Evolutionary conservation across 1,140 invertebrate genomes (phyloP).

Genomic region (Rhynchophorus ferrugineus): DNA sequence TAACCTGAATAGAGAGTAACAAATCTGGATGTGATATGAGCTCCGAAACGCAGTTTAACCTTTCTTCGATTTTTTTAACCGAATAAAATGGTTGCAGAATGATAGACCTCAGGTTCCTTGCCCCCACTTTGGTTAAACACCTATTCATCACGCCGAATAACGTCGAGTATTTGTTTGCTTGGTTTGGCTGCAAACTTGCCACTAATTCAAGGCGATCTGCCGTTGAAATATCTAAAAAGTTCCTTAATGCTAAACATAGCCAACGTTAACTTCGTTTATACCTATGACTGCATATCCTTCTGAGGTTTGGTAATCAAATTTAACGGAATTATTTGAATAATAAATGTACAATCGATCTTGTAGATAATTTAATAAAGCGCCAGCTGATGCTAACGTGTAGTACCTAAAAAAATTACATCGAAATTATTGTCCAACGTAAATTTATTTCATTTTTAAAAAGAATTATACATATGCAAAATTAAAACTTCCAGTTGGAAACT

Average conservation of each 20-base stretch:
- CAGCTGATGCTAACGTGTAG: slow-evolving; percentile 72
- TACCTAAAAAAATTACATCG: slow-evolving; percentile 52
- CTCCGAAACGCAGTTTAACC: slow-evolving; percentile 68
- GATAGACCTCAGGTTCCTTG: slow-evolving; percentile 64
- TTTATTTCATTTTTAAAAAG: too few species aligned
- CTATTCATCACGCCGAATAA: slow-evolving; percentile 70
- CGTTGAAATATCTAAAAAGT: slow-evolving; percentile 55
- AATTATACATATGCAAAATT: too few species aligned
- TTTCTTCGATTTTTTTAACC: slow-evolving; percentile 53
- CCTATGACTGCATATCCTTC: slow-evolving; percentile 81
- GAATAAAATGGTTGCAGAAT: slow-evolving; percentile 76
- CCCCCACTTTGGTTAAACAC: slow-evolving; percentile 71
- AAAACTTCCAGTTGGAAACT: too few species aligned
- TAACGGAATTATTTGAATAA: slow-evolving; percentile 69
- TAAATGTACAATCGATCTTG: slow-evolving; percentile 70
- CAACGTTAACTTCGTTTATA: slow-evolving; percentile 39
- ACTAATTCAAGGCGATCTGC: slow-evolving; percentile 69
- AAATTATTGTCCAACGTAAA: too few species aligned
- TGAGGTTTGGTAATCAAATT: slow-evolving; percentile 72
- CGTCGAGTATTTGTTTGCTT: slow-evolving; percentile 44
- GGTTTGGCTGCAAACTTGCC: slow-evolving; percentile 43
- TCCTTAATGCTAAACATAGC: not conserved
- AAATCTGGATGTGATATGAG: slow-evolving; percentile 58
- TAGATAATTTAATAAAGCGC: slow-evolving; percentile 76
- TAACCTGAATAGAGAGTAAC: slow-evolving; percentile 41